Base-by-base conservation (phyloP, 92 coral and sea anemone species). In the Palythoa grandiflora region DNA sequence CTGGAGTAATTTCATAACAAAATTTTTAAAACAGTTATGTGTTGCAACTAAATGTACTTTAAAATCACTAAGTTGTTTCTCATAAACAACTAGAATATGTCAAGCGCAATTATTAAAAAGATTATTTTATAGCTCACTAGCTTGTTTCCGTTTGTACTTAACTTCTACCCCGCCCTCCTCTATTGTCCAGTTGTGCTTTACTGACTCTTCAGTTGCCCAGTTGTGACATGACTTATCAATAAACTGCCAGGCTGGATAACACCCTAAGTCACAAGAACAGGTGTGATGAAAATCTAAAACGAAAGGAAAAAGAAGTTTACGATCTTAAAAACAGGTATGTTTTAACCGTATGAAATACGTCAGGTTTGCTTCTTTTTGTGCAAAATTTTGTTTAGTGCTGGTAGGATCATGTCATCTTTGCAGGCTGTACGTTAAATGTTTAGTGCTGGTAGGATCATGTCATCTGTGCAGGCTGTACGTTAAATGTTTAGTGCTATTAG, bases 311-410 rank as follows among this genome's bases (percentile, higher is more conserved):
- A 68, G 98, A 96, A 77, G 63, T 90, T 37, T 91, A 95, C 84
- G 98, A 96, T 52, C 88, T 94, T 36, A 96, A 94, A 68, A 95
- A 94, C 87, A 91, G 96, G 98, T 96, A 68, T 21, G 86, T 20
- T 83, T 61, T 10, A 15, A 40, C 11, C 3, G 15, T 6, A 61
- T 2, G 19, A 61, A 61, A 6, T 15, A 61, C 17, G 17, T 9
- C 9, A 55, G 17, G 61, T 9, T 55, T 55, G 61, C 61, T 1
- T 2, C 17, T 2, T 3, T 13, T 9, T 8, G 50, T 55, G 61
- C 61, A 8, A 9, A 28, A 1, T 55, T 2, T 55, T 55, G 2
- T 6, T 55, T 55, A 55, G 61, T 15, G 61, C 19, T n/a, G 6
- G 20, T 3, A 1, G 19, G 21, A 19, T 15, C 8, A 8, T 15